Evolutionary conservation across 2,888 invertebrate genomes (phyloP).

Genomic region (Drosophila leonis): DNA sequence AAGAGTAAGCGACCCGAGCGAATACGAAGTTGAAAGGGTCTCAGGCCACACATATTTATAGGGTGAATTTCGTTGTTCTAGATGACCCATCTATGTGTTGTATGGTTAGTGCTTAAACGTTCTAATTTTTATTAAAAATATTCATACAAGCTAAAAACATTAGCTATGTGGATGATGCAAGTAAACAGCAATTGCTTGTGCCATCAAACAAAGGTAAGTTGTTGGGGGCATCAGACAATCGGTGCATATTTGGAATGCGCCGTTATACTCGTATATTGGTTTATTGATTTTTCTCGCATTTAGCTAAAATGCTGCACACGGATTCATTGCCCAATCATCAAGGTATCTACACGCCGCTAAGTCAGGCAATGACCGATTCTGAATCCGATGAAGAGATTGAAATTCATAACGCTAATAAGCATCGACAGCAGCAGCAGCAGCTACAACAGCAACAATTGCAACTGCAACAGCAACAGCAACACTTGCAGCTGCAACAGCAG

Average conservation of each 20-base stretch:
- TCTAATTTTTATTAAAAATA: conserved; percentile 34
- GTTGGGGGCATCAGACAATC: neutral
- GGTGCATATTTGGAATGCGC: neutral
- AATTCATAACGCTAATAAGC: conserved; percentile 70
- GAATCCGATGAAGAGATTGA: conserved; percentile 90
- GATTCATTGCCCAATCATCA: conserved; percentile 84
- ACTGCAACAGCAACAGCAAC: conserved; percentile 50
- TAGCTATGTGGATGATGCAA: conserved; percentile 81
- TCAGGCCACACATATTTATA: too few relatives aligned
- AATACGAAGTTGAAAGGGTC: too few relatives aligned
- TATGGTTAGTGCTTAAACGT: too few relatives aligned
- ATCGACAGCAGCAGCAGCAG: conserved; percentile 40
- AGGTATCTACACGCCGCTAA: conserved; percentile 90
- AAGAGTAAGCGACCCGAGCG: too few relatives aligned
- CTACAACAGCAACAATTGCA: conserved; percentile 54
- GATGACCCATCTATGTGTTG: too few relatives aligned
- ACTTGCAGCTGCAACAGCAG: conserved; percentile 48
- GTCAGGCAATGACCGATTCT: conserved; percentile 91
- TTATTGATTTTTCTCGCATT: conserved; percentile 79
- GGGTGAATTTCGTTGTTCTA: too few relatives aligned
- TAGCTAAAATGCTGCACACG: conserved; percentile 85
- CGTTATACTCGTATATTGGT: conserved; percentile 5
- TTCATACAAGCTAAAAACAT: conserved; percentile 37
- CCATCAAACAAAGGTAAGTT: conserved; percentile 70
- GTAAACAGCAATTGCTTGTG: conserved; percentile 57